A percentile compares a stretch with the other conserved stretches of the same genome.
Evolutionary conservation across 2,888 invertebrate genomes (phyloP).

Genomic region (Lasioglossum calceatum): DNA sequence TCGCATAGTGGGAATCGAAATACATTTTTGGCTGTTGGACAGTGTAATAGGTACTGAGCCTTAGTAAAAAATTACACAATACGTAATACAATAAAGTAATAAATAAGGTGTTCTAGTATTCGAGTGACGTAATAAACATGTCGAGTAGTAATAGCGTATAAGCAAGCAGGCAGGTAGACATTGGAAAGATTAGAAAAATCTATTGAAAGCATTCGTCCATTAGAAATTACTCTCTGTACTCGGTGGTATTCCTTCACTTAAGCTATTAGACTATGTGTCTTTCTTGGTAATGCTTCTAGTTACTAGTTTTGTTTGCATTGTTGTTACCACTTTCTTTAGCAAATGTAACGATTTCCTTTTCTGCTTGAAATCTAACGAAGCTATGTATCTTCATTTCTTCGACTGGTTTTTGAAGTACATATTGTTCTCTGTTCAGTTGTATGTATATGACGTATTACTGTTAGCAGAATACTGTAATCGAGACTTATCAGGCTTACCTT

Average conservation of each 20-base stretch:
- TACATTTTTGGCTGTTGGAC: no score
- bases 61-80: background rate
- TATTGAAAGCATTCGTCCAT: background rate
- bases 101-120: constrained; percentile 4
- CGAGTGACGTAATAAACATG: background rate
- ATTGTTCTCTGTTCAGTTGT: constrained; percentile 6
- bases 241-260: background rate
- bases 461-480: background rate
- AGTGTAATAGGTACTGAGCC: background rate
- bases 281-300: constrained; percentile 7
- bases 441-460: background rate
- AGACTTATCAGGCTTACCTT: background rate
- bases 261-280: background rate
- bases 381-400: background rate
- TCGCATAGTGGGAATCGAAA: no score
- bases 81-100: background rate
- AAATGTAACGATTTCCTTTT: background rate
- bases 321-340: background rate
- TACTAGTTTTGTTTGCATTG: background rate
- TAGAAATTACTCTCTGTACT: background rate
- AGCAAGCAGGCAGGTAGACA: constrained; percentile 12
- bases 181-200: background rate
- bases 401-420: constrained; percentile 20
- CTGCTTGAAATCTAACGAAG: background rate
- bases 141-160: background rate